Percentiles rank a stretch among this genome's conserved stretches.
These are phyloP conservation scores for Daphoenositta chrysoptera DNA, from an alignment of 2,113 vertebrate species.

Conservation along the genomic window DNA sequence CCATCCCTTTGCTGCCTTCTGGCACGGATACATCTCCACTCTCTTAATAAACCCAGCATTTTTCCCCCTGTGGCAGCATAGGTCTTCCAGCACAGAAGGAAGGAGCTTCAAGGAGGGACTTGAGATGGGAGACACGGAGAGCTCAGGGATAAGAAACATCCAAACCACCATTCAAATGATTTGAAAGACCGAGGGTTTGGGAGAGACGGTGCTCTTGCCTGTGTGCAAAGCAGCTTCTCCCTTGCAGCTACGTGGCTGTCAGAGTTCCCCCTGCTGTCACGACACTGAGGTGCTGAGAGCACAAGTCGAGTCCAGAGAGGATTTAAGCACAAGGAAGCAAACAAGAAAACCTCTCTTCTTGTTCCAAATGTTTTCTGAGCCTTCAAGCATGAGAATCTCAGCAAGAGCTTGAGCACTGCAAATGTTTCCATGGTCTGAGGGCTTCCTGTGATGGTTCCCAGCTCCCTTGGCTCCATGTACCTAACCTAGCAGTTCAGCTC, in stretches of 20 bases:
- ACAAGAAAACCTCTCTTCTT: neutral
- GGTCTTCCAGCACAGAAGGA: neutral
- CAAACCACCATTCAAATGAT: neutral
- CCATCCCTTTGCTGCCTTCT: neutral
- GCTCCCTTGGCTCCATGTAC: neutral
- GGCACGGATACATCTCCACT: neutral
- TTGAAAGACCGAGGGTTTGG: rapidly evolving
- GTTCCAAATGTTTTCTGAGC: neutral
- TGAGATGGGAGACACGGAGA: neutral
- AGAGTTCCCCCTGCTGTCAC: neutral
- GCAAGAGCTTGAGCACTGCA: neutral
- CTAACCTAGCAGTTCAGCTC: neutral
- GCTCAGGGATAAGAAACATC: neutral
- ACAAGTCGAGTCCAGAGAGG: neutral
- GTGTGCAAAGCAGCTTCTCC: neutral
- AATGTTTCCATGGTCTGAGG: neutral
- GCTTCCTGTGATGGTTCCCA: neutral
- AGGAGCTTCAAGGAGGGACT: neutral
- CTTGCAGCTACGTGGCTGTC: neutral
- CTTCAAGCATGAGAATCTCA: neutral
- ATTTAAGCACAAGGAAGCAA: neutral
- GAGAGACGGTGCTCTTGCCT: neutral
- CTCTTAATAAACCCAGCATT: neutral
- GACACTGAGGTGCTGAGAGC: neutral
- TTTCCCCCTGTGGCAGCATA: neutral